These are phyloP conservation scores for Muraenolepis orangiensis DNA, from an alignment of 2,797 vertebrate genomes.

Conservation along the genomic window DNA sequence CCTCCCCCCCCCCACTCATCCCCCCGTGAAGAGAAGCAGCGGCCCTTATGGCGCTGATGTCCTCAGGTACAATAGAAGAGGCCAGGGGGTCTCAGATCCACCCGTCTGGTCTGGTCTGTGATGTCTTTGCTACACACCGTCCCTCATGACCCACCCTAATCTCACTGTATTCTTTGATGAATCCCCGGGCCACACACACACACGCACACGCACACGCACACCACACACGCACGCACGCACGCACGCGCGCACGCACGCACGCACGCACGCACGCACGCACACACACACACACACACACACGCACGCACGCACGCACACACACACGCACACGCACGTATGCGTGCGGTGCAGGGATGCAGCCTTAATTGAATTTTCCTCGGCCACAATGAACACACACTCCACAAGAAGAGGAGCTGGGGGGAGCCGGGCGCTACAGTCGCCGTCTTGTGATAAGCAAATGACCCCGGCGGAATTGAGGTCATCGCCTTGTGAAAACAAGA, in stretches of 20 bases:
- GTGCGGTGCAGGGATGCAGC: conserved; percentile 52
- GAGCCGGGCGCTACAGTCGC: conserved; percentile 71
- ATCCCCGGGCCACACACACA: conserved; percentile 62
- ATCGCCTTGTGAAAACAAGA: conserved; percentile 82
- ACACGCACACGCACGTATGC: too few species aligned
- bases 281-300: too few species aligned
- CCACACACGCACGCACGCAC: too few species aligned
- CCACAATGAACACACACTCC: conserved; percentile 81
- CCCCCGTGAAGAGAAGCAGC: conserved; percentile 40
- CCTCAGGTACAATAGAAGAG: conserved; percentile 52
- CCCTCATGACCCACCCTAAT: conserved; percentile 70
- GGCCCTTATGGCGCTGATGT: conserved; percentile 55
- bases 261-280: too few species aligned
- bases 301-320: too few species aligned
- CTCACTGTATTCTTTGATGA: conserved; percentile 69
- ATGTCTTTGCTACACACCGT: conserved; percentile 51
- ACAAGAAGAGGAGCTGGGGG: too few species aligned
- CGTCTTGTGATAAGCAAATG: conserved; percentile 87
- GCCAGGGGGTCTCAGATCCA: conserved; percentile 20
- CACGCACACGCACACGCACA: too few species aligned
- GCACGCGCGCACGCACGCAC: too few species aligned
- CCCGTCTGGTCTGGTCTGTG: conserved; percentile 18
- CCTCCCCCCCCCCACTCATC: background rate
- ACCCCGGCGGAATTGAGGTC: conserved; percentile 89
- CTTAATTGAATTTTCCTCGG: conserved; percentile 86